These are phyloP conservation scores for Drosophila azteca DNA, from an alignment of 1,140 invertebrate genomes.

Conservation along the genomic window DNA sequence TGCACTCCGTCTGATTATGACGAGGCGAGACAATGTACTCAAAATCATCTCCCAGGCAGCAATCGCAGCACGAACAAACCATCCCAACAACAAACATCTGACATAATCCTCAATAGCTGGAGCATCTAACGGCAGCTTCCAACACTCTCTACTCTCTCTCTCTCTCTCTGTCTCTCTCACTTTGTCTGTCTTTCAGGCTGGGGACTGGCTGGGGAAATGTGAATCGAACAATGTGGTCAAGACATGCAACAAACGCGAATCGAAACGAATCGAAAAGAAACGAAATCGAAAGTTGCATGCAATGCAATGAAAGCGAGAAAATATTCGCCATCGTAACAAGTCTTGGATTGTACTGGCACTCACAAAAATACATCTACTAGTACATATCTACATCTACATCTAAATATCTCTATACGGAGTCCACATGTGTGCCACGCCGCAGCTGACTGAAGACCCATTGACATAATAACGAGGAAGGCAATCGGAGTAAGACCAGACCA, in stretches of 20 bases:
- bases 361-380: background rate
- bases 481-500: constrained; percentile 57
- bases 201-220: constrained; percentile 34
- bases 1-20: constrained; percentile 55
- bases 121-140: constrained; percentile 61
- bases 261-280: constrained; percentile 75
- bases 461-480: constrained; percentile 83
- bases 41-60: constrained; percentile 32
- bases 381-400: background rate
- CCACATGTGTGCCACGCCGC: constrained; percentile 43
- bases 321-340: constrained; percentile 60
- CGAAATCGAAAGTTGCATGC: constrained; percentile 79
- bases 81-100: constrained; percentile 40
- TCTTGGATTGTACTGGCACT: constrained; percentile 16
- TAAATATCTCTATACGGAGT: constrained; percentile 24
- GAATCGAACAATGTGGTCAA: constrained; percentile 74
- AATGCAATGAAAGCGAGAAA: constrained; percentile 58
- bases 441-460: constrained; percentile 74
- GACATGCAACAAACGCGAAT: constrained; percentile 78
- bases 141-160: constrained; percentile 5
- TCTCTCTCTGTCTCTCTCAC: background rate
- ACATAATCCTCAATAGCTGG: constrained; percentile 61
- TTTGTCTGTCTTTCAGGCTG: constrained; percentile 10
- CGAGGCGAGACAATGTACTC: constrained; percentile 61
- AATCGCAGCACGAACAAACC: constrained; percentile 45